phyloP scores from a whole-genome alignment of 2,113 vertebrate genomes.

The Boulengeromyrus knoepffleri region DNA sequence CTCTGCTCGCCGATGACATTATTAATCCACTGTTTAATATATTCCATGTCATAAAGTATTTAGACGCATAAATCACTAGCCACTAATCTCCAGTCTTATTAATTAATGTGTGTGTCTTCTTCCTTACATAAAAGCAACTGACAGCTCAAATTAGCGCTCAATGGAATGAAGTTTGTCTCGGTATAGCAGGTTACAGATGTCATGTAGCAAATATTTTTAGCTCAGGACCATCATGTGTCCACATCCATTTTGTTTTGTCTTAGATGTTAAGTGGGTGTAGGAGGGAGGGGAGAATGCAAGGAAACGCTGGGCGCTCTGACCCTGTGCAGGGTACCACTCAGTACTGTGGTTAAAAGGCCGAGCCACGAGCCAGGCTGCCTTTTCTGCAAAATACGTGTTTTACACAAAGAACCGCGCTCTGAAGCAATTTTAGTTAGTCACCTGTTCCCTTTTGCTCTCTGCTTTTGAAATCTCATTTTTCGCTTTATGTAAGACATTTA shows the following conservation, averaged over 20 bases:
- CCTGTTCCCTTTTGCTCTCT: background rate
- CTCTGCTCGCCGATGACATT: background rate
- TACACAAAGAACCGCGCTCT: background rate
- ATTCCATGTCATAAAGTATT: slow-evolving; percentile 23
- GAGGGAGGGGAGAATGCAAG: background rate
- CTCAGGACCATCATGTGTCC: background rate
- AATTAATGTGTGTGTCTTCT: slow-evolving; percentile 2
- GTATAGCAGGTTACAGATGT: background rate
- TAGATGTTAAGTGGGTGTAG: background rate
- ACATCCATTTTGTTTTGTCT: background rate
- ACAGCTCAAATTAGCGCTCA: background rate
- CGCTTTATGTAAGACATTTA: background rate
- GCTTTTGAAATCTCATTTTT: background rate
- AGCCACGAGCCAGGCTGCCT: background rate
- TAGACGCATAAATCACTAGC: slow-evolving; percentile 7
- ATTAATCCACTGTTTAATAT: slow-evolving; percentile 20
- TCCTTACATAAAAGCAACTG: background rate
- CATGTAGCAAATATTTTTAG: background rate
- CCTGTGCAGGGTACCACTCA: background rate
- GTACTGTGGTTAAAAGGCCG: background rate
- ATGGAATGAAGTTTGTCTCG: background rate
- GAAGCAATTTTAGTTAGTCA: background rate
- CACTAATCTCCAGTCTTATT: slow-evolving; percentile 17
- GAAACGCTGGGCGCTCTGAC: background rate
- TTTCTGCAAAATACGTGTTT: background rate